Evolutionary conservation across 2,113 vertebrate genomes (phyloP).

Genomic region (Phrynosoma blainvillii): DNA sequence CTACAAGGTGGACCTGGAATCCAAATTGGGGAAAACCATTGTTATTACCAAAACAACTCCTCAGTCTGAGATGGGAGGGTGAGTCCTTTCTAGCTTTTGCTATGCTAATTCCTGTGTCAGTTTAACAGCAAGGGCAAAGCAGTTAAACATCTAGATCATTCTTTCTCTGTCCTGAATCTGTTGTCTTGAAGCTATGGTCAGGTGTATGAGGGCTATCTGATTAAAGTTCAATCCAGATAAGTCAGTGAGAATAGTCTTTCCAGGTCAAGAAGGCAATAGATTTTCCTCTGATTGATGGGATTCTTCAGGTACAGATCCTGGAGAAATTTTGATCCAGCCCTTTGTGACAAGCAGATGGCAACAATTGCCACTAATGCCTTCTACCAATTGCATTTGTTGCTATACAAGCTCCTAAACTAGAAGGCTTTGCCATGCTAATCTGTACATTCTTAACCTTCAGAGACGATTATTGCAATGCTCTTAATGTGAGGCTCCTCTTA

Average conservation of each 20-base stretch:
- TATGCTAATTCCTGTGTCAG: not conserved
- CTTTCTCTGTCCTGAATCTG: not conserved
- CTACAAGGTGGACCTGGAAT: slow-evolving; percentile 99
- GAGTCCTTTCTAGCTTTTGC: slow-evolving; percentile 38
- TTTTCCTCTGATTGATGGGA: not conserved
- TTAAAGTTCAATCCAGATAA: not conserved
- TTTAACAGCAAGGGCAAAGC: not conserved
- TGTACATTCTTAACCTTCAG: not conserved
- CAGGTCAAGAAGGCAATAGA: not conserved
- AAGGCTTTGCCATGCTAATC: not conserved
- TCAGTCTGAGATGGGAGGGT: slow-evolving; percentile 99
- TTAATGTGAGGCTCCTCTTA: not conserved
- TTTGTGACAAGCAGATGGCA: not conserved
- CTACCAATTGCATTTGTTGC: not conserved
- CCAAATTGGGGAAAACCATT: slow-evolving; percentile 97
- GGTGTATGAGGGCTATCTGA: not conserved
- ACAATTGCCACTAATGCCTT: not conserved
- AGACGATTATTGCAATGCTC: not conserved
- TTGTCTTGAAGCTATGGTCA: not conserved
- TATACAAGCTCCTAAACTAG: not conserved
- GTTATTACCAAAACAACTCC: slow-evolving; percentile 98
- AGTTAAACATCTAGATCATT: not conserved
- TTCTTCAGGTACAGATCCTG: no score
- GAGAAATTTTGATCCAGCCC: not conserved
- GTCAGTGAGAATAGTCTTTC: not conserved